Conservation (phyloP, 2,888 invertebrate genomes). For the Magallana nippona region DNA sequence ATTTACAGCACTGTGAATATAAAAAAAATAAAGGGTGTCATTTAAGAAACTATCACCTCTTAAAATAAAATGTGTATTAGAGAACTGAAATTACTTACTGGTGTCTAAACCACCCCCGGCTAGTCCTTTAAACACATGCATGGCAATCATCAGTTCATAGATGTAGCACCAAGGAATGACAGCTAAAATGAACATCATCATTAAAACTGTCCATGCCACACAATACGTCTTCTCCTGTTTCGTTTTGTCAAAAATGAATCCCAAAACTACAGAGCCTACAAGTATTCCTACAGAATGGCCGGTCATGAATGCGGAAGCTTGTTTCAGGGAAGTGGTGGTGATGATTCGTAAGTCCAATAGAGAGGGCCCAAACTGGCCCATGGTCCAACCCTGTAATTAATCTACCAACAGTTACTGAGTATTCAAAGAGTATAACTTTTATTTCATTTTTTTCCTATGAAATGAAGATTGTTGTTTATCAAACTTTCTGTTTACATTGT, state of each 20-base stretch:
- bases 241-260: slow-evolving; percentile 65
- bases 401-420: too few species aligned
- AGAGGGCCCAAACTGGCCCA: slow-evolving; percentile 47
- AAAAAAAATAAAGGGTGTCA: too few species aligned
- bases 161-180: slow-evolving; percentile 19
- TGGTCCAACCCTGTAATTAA: slow-evolving; percentile 42
- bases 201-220: background rate
- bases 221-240: background rate
- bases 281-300: slow-evolving; percentile 53
- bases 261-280: slow-evolving; percentile 76
- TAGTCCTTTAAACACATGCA: slow-evolving; percentile 69
- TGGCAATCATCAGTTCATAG: slow-evolving; percentile 60
- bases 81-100: slow-evolving; percentile 39
- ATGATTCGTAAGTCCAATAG: slow-evolving; percentile 47
- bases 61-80: too few species aligned
- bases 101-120: slow-evolving; percentile 75
- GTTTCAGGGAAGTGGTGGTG: slow-evolving; percentile 32
- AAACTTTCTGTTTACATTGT: too few species aligned
- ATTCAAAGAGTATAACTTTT: too few species aligned
- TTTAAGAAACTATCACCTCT: too few species aligned
- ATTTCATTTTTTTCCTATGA: too few species aligned
- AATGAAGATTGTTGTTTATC: too few species aligned
- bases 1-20: too few species aligned
- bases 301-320: slow-evolving; percentile 45
- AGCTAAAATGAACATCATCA: background rate